Evolutionary conservation across 2,888 invertebrate species (phyloP).

Genomic region (Diarsia brunnea): DNA sequence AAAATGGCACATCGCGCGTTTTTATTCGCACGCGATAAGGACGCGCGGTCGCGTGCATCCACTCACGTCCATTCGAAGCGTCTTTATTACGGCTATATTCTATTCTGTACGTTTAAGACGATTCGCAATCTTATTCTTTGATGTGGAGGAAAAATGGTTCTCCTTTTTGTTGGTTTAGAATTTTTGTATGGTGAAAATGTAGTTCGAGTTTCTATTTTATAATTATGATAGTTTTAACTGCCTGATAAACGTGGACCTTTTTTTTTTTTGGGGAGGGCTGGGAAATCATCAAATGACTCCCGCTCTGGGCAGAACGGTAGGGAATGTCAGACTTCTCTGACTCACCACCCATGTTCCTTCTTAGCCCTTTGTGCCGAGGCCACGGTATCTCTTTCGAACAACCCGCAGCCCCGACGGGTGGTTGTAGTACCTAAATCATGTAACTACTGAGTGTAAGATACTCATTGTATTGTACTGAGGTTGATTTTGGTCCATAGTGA

Average conservation of each 20-base stretch:
- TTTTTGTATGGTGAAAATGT: not conserved
- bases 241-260: too few relatives aligned
- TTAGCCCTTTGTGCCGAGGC: too few relatives aligned
- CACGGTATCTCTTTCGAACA: too few relatives aligned
- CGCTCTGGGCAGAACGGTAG: too few relatives aligned
- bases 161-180: not conserved
- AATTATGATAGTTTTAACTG: not conserved
- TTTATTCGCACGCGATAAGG: conserved; percentile 82
- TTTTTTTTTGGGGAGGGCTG: too few relatives aligned
- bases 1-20: conserved; percentile 79
- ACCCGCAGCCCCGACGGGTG: too few relatives aligned
- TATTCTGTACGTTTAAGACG: conserved; percentile 27
- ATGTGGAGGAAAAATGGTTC: not conserved
- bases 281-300: too few relatives aligned
- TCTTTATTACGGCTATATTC: conserved; percentile 51
- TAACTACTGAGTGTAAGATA: not conserved
- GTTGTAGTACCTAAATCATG: not conserved
- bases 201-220: not conserved
- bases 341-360: too few relatives aligned
- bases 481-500: not conserved
- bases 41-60: conserved; percentile 61
- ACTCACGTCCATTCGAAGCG: conserved; percentile 65
- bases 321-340: too few relatives aligned
- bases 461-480: not conserved
- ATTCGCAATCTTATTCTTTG: conserved; percentile 24